Percentiles rank a stretch among this genome's conserved stretches.
Conservation (phyloP, 2,113 vertebrate genomes). For the Taxidea taxus region DNA sequence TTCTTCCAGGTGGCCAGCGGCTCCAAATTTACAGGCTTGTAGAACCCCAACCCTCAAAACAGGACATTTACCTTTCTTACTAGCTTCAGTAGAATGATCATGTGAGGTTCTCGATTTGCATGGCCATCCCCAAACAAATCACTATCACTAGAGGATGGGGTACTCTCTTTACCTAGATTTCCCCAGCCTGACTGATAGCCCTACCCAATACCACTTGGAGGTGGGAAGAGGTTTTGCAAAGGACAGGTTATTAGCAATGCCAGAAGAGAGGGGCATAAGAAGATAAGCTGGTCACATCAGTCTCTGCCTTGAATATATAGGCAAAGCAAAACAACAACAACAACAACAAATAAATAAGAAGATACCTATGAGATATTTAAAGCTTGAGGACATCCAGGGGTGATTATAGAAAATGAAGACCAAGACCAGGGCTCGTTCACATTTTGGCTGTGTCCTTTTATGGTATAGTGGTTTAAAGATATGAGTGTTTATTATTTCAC, state of each 20-base stretch:
- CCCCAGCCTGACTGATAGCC: background rate
- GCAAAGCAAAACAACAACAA: background rate
- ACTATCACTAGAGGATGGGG: background rate
- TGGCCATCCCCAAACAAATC: background rate
- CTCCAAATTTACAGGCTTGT: background rate
- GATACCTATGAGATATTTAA: background rate
- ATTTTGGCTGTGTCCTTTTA: background rate
- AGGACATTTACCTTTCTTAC: background rate
- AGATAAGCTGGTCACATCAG: background rate
- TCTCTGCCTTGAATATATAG: background rate
- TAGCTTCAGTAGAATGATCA: background rate
- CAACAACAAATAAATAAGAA: background rate
- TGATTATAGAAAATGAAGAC: background rate
- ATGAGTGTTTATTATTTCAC: background rate
- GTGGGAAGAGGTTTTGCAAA: background rate
- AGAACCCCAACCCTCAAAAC: background rate
- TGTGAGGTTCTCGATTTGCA: background rate
- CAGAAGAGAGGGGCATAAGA: background rate
- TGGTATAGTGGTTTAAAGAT: background rate
- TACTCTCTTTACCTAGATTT: background rate
- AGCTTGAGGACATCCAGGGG: background rate
- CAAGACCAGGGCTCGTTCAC: background rate
- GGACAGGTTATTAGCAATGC: background rate
- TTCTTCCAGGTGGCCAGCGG: background rate
- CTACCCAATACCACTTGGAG: background rate